Conservation (phyloP, 2,797 vertebrate genomes). For the Triplophysa bombifrons region DNA sequence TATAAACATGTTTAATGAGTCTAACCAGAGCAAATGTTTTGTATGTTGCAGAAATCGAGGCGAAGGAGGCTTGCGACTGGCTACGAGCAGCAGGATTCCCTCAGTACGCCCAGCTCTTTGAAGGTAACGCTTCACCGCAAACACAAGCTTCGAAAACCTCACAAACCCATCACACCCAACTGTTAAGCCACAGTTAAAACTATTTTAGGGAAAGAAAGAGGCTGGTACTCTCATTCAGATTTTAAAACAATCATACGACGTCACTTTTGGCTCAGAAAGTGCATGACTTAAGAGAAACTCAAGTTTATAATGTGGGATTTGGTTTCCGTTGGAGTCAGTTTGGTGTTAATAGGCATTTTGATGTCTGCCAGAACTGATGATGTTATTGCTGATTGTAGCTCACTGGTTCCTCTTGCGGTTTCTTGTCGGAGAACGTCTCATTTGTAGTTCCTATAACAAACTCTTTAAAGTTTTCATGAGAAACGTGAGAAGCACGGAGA, state of each 20-base stretch:
- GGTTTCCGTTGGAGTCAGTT: slow-evolving; percentile 3
- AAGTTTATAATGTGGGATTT: slow-evolving; percentile 12
- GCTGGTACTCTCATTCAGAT: slow-evolving; percentile 9
- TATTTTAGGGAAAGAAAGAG: neutral
- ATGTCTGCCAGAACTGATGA: slow-evolving; percentile 29
- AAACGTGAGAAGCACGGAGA: slow-evolving; percentile 44
- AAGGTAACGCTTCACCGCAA: slow-evolving; percentile 71
- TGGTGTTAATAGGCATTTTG: slow-evolving; percentile 10
- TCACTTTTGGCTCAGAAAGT: neutral
- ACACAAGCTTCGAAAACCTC: slow-evolving; percentile 4
- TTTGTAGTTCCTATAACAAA: slow-evolving; percentile 33
- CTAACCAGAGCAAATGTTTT: slow-evolving; percentile 30
- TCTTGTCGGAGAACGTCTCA: neutral
- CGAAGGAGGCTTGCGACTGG: slow-evolving; percentile 98
- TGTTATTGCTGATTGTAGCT: slow-evolving; percentile 13
- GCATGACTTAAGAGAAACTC: neutral
- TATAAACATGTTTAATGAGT: slow-evolving; percentile 1
- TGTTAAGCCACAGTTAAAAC: neutral
- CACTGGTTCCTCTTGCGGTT: neutral
- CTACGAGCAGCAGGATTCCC: slow-evolving; percentile 97
- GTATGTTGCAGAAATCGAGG: slow-evolving; percentile 91
- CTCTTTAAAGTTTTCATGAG: slow-evolving; percentile 9
- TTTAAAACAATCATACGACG: neutral
- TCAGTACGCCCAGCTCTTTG: slow-evolving; percentile 95
- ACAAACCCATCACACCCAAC: slow-evolving; percentile 6